Percentiles rank a stretch among this genome's conserved stretches.
Conservation (phyloP, 1,140 invertebrate species). For the Diorhabda sublineata region DNA sequence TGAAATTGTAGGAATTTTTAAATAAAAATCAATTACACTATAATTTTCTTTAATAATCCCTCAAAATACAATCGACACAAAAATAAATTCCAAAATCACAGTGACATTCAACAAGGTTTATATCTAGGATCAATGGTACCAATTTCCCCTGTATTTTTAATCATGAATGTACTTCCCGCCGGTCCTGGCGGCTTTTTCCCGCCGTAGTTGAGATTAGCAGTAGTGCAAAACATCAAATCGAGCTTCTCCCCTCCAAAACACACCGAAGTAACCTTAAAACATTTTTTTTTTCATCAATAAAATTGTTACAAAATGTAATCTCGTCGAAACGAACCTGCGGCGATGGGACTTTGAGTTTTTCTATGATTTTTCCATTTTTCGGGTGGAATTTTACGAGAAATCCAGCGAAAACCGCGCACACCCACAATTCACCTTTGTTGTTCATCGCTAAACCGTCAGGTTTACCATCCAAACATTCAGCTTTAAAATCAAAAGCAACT, state of each 20-base stretch:
- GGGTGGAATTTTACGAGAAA: slow-evolving; percentile 42
- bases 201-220: slow-evolving; percentile 45
- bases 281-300: not conserved
- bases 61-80: no score
- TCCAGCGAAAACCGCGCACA: slow-evolving; percentile 53
- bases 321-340: not conserved
- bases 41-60: no score
- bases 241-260: slow-evolving; percentile 72
- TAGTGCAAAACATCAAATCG: slow-evolving; percentile 71
- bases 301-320: not conserved
- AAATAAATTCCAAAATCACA: no score
- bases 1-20: no score
- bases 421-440: slow-evolving; percentile 59
- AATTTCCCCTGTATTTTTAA: no score
- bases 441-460: slow-evolving; percentile 71
- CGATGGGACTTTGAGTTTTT: slow-evolving; percentile 3
- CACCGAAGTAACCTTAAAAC: slow-evolving; percentile 63
- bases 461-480: slow-evolving; percentile 39
- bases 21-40: no score
- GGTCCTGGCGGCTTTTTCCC: slow-evolving; percentile 23
- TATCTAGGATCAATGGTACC: no score
- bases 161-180: slow-evolving; percentile 16
- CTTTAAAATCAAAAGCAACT: slow-evolving; percentile 31
- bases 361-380: slow-evolving; percentile 39
- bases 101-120: no score